These are phyloP conservation scores for Siphamia tubifer DNA, from an alignment of 2,113 vertebrate species.

Conservation along the genomic window DNA sequence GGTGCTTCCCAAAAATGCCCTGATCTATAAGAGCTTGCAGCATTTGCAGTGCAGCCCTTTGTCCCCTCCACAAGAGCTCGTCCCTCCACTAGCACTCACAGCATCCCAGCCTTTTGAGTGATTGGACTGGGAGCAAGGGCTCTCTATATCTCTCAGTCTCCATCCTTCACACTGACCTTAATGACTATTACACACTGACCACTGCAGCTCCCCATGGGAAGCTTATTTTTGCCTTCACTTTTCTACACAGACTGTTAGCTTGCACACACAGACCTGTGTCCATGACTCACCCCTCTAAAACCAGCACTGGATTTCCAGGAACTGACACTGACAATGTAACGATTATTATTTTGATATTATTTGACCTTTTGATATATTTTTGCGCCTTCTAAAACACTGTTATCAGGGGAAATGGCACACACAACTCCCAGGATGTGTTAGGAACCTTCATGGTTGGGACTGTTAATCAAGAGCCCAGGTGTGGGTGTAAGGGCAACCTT, in stretches of 20 bases:
- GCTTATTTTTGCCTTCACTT: constrained; percentile 71
- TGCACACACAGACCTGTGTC: constrained; percentile 30
- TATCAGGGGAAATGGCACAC: constrained; percentile 39
- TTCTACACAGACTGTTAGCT: constrained; percentile 75
- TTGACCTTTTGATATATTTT: constrained; percentile 29
- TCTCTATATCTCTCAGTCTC: constrained; percentile 66
- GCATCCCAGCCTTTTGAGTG: constrained; percentile 47
- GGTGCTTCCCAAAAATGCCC: constrained; percentile 56
- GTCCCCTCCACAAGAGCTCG: constrained; percentile 47
- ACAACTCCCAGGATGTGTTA: constrained; percentile 13
- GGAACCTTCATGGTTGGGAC: constrained; percentile 17
- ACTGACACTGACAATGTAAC: constrained; percentile 37
- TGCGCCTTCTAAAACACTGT: constrained; percentile 24
- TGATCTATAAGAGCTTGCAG: constrained; percentile 30
- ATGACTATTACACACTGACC: constrained; percentile 59
- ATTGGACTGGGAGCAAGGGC: constrained; percentile 69
- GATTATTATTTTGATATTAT: constrained; percentile 49
- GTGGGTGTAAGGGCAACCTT: constrained; percentile 2
- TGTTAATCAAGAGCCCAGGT: constrained; percentile 18
- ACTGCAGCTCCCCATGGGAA: constrained; percentile 30
- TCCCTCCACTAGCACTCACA: constrained; percentile 53
- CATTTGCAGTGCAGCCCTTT: constrained; percentile 32
- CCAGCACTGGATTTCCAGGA: constrained; percentile 69
- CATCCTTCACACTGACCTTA: constrained; percentile 64
- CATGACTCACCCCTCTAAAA: constrained; percentile 45